Evolutionary conservation across 2,797 vertebrate genomes (phyloP), one percentile per base, ranked within the genome.

Genomic region (Microhierax caerulescens): DNA sequence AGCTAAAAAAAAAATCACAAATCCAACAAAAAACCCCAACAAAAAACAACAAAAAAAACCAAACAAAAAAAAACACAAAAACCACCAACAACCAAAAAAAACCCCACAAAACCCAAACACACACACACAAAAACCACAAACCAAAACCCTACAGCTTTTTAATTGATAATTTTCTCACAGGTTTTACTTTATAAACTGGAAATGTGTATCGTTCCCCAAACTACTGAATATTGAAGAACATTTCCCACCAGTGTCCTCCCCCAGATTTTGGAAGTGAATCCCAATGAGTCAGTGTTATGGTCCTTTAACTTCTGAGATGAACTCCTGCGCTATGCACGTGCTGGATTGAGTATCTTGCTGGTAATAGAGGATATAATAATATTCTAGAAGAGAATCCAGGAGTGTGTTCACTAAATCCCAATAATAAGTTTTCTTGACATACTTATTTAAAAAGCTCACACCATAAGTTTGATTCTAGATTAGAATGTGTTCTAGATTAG

Each of bases 251-350:
- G 8, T 6, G 3, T 65, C 10, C 9, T 90, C 10, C 63, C 8
- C 28, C 17, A n/a, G 28, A 41, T 50, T 79, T 59, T 64, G 21
- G 28, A 73, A 43, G 11, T 39, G 45, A 72, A 56, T 73, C 36
- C n/a, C 1, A 2, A 0, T 67, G 8, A 80, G 10, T 83, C 45
- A 57, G 8, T 1, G 1, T 61, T 1, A 0, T 54, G 30, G 15
- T 81, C 34, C 56, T 91, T 80, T 37, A 36, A 30, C 36, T 88
- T 22, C 43, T 70, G 41, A 80, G 67, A 41, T 61, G 25, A 85
- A 39, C 13, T 84, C 56, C 39, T 60, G 28, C 34, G 72, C 14
- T 20, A 13, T 16, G 37, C 19, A 28, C 25, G 3, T 50, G 27
- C 21, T 81, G 53, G 15, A 16, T 78, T 75, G 30, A 74, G 4